Conservation (phyloP, 2,797 vertebrate species). For the Merluccius polli region DNA sequence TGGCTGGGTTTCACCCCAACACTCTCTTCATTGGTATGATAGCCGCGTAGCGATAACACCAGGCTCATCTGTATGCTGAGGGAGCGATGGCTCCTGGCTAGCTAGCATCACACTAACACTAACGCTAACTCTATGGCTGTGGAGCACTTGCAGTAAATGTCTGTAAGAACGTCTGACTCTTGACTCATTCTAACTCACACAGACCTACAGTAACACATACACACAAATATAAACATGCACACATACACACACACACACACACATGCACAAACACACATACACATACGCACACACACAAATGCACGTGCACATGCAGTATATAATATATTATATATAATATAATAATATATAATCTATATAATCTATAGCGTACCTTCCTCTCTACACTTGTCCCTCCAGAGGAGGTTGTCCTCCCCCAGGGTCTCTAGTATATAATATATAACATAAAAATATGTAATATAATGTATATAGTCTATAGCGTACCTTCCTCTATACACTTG, state of each 20-base stretch:
- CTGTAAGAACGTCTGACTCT: conserved; percentile 51
- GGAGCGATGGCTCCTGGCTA: conserved; percentile 34
- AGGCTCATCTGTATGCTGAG: conserved; percentile 52
- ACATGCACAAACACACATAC: neutral
- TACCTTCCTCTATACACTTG: conserved; percentile 92
- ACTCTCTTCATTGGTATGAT: conserved; percentile 8
- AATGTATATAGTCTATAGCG: conserved; percentile 16
- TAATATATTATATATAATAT: too few relatives aligned
- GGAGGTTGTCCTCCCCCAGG: conserved; percentile 92
- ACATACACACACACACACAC: conserved; percentile 11
- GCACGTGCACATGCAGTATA: too few relatives aligned
- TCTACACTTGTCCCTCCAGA: conserved; percentile 91
- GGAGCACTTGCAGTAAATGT: conserved; percentile 50
- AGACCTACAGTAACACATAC: conserved; percentile 4
- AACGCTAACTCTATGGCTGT: conserved; percentile 36
- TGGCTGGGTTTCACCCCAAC: neutral
- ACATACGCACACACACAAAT: neutral
- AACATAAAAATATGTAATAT: too few relatives aligned
- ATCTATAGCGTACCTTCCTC: too few relatives aligned
- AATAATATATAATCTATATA: too few relatives aligned
- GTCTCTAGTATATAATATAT: conserved; percentile 96
- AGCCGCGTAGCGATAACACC: conserved; percentile 3
- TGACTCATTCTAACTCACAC: neutral
- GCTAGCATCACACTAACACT: conserved; percentile 19
- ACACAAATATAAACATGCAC: conserved; percentile 11